phyloP scores from a whole-genome alignment of 2,797 vertebrate species.

The Tinamus major region DNA sequence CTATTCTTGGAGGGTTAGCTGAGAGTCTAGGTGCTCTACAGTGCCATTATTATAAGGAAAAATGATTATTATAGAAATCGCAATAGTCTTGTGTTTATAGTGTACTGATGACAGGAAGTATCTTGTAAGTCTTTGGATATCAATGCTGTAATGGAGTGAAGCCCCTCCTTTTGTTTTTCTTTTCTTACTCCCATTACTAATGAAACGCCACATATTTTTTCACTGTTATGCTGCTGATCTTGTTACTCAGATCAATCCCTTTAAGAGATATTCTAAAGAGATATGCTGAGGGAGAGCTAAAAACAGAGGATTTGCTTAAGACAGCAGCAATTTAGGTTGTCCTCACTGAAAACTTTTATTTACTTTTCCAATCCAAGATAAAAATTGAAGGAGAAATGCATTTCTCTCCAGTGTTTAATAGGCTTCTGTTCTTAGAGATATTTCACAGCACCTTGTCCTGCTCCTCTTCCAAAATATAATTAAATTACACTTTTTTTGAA shows the following conservation, averaged over 20 bases:
- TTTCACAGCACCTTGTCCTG: not conserved
- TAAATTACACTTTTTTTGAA: not conserved
- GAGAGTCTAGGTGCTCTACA: not conserved
- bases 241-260: not conserved
- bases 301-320: not conserved
- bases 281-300: not conserved
- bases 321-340: not conserved
- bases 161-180: not conserved
- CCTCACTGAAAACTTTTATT: not conserved
- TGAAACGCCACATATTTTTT: not conserved
- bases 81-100: constrained; percentile 20
- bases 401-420: not conserved
- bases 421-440: not conserved
- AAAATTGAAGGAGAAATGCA: not conserved
- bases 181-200: not conserved
- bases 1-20: constrained; percentile 9
- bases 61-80: not conserved
- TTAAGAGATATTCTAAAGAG: not conserved
- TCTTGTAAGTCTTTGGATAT: not conserved
- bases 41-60: not conserved
- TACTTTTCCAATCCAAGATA: not conserved
- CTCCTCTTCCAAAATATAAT: not conserved
- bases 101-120: constrained; percentile 3
- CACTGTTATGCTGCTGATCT: not conserved
- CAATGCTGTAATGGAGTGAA: not conserved